Conservation (phyloP, 2,113 vertebrate species). For the Albula goreensis region DNA sequence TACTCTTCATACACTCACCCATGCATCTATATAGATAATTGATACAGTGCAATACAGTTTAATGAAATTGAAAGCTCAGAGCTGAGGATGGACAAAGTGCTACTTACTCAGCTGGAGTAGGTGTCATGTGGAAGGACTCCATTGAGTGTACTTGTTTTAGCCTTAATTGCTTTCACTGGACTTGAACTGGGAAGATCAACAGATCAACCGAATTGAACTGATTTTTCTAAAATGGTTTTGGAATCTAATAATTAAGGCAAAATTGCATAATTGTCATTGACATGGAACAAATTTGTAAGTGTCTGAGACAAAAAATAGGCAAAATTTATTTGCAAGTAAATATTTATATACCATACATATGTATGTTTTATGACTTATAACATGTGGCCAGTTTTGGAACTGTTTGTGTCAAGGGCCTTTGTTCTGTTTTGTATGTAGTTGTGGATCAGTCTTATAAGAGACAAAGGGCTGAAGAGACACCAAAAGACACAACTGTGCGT, state of each 20-base stretch:
- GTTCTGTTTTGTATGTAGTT: background rate
- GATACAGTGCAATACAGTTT: background rate
- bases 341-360: background rate
- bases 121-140: background rate
- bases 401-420: background rate
- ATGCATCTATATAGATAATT: background rate
- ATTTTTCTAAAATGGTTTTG: background rate
- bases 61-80: background rate
- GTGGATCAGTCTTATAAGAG: slow-evolving; percentile 8
- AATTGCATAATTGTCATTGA: background rate
- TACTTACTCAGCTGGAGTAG: background rate
- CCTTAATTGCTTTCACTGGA: background rate
- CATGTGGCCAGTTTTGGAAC: background rate
- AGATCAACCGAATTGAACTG: background rate
- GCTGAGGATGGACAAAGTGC: background rate
- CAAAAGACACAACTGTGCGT: background rate
- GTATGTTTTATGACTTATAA: background rate
- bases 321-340: background rate
- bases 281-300: background rate
- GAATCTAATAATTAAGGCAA: background rate
- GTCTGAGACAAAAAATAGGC: background rate
- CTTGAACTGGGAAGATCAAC: background rate
- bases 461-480: background rate
- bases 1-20: background rate
- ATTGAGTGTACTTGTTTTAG: background rate